Conservation (phyloP, 1,140 invertebrate genomes). For the Callitettix versicolor region DNA sequence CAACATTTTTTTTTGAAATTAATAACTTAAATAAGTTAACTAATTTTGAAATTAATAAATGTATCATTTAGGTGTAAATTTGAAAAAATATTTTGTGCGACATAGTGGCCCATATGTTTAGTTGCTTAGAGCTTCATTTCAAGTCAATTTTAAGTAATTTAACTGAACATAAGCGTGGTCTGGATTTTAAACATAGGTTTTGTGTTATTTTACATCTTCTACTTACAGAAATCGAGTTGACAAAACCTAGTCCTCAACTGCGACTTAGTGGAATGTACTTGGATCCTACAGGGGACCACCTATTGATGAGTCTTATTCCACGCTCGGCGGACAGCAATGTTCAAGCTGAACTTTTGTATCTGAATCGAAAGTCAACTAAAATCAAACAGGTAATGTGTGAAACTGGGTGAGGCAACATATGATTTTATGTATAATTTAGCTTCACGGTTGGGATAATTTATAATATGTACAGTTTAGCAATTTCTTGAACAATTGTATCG, state of each 20-base stretch:
- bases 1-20: no score
- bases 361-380: conserved; percentile 53
- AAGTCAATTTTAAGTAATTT: no score
- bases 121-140: no score
- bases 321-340: conserved; percentile 45
- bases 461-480: background rate
- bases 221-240: conserved; percentile 15
- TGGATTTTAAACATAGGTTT: no score
- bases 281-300: conserved; percentile 77
- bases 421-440: background rate
- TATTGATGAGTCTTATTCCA: conserved; percentile 61
- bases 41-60: no score
- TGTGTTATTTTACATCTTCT: no score
- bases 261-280: conserved; percentile 60
- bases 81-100: no score
- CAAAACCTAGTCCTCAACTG: conserved; percentile 13
- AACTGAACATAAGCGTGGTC: no score
- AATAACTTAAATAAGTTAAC: no score
- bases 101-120: no score
- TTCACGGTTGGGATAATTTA: background rate
- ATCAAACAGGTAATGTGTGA: conserved; percentile 22
- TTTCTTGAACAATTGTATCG: background rate
- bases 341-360: conserved; percentile 65
- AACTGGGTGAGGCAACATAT: no score
- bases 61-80: no score